Base-by-base conservation (phyloP, 2,888 invertebrate species). In the Zonitis immaculata region DNA sequence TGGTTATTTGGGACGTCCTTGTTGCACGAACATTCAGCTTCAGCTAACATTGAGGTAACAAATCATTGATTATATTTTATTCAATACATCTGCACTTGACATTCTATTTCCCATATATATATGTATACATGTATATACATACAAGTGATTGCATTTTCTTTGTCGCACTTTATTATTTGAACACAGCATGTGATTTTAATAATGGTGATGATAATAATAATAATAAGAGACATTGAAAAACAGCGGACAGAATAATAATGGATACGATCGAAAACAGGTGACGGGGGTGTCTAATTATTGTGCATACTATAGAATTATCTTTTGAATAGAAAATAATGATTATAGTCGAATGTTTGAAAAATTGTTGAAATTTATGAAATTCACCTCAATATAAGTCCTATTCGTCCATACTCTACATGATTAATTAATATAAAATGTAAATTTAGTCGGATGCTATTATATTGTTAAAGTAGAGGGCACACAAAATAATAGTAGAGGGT, bases 1-100 rank as follows among this genome's bases (percentile, higher is more conserved):
- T 81, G 88, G 67, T 77, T 69, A 6, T 61, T 80, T 61, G 73
- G 76, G 51, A 70, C 77, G 58, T 80, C 81, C 72, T 76, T 80
- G 63, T 81, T 74, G 66, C 72, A 74, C 67, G 62, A 71, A 63
- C 73, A 66, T 61, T 65, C 70, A 63, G 69, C 65, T 56, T 62
- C 69, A 70, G 70, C 65, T 72, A 69, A 67, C 61, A 62, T 66
- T 62, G 66, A 74, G 70, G 73, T 72, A 66, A 18, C 20, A 50
- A 30, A 20, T 32, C 18, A 22, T 11, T 25, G n/a, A 7, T 14
- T 43, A 8, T 30, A 20, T 43, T 42, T 30, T 14, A 44, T 22
- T 22, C 22, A 22, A 35, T 20, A n/a, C 35, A 51, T 44, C 59
- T 59, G 59, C 26, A 50, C 22, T 52, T 56, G 59, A 59, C 59